Conservation (phyloP, 2,797 vertebrate genomes). For the Neosilurus hyrtlii region DNA sequence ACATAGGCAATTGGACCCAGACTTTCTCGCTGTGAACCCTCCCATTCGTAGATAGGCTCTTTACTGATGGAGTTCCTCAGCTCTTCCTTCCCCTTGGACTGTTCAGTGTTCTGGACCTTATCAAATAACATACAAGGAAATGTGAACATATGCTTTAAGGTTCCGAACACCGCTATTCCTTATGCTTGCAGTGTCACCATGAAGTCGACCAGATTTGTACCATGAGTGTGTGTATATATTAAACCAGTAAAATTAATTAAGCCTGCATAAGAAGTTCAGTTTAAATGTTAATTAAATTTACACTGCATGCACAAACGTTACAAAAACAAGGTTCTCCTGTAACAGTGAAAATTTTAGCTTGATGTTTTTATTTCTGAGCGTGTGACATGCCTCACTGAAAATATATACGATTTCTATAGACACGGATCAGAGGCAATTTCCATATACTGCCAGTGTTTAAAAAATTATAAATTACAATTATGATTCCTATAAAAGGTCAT, state of each 20-base stretch:
- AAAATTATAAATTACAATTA: not conserved
- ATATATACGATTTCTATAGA: not conserved
- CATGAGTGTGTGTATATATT: not conserved
- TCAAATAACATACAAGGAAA: not conserved
- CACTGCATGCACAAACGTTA: no score
- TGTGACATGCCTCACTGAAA: not conserved
- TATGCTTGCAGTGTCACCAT: no score
- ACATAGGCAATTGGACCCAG: conserved; percentile 80
- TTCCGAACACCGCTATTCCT: not conserved
- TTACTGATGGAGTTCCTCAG: conserved; percentile 83
- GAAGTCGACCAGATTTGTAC: not conserved
- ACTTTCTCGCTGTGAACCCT: conserved; percentile 80
- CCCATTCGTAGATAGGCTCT: conserved; percentile 82
- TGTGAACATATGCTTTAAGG: not conserved
- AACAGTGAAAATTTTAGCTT: not conserved
- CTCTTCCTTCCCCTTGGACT: conserved; percentile 70
- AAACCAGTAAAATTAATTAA: not conserved
- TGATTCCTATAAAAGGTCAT: not conserved
- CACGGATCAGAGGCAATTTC: not conserved
- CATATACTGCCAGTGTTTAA: not conserved
- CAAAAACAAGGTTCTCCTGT: not conserved
- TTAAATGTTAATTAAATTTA: not conserved
- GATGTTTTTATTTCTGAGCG: not conserved
- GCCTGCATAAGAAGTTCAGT: not conserved
- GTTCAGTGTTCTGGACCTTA: conserved; percentile 60